Percentiles rank a stretch among this genome's conserved stretches.
phyloP scores from a whole-genome alignment of 2,888 invertebrate species.

The Physocephala rufipes region DNA sequence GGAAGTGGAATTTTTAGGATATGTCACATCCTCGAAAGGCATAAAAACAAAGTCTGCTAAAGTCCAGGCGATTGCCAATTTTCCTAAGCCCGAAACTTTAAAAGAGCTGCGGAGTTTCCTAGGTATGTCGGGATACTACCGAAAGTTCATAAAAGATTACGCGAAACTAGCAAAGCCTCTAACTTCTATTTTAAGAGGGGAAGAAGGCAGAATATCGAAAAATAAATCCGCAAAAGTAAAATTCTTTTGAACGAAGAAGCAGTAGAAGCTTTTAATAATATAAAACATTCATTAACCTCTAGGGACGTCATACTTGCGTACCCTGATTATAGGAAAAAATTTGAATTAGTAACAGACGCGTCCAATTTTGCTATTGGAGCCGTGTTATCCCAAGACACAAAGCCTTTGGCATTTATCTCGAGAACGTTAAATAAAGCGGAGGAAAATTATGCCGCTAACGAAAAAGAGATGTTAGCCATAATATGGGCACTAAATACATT shows the following conservation, averaged over 20 bases:
- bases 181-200: background rate
- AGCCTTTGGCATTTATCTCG: conserved; percentile 18
- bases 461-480: no score
- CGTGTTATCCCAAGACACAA: conserved; percentile 8
- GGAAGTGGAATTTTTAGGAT: background rate
- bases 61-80: conserved; percentile 11
- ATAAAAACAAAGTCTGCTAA: conserved; percentile 10
- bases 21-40: background rate
- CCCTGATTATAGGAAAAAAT: background rate
- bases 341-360: conserved; percentile 1
- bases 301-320: background rate
- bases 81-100: background rate
- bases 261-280: conserved; percentile 5
- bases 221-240: background rate
- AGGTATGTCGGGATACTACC: background rate
- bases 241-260: background rate
- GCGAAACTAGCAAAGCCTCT: conserved; percentile 1
- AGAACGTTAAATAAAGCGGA: conserved; percentile 3
- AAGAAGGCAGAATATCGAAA: background rate
- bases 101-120: background rate
- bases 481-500: no score
- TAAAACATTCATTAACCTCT: conserved; percentile 5
- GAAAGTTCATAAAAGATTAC: conserved; percentile 1
- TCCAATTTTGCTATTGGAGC: background rate
- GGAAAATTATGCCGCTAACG: no score